Evolutionary conservation across 2,797 vertebrate genomes (phyloP), one percentile per base, ranked within the genome.

Genomic region (Holocentrus rufus): DNA sequence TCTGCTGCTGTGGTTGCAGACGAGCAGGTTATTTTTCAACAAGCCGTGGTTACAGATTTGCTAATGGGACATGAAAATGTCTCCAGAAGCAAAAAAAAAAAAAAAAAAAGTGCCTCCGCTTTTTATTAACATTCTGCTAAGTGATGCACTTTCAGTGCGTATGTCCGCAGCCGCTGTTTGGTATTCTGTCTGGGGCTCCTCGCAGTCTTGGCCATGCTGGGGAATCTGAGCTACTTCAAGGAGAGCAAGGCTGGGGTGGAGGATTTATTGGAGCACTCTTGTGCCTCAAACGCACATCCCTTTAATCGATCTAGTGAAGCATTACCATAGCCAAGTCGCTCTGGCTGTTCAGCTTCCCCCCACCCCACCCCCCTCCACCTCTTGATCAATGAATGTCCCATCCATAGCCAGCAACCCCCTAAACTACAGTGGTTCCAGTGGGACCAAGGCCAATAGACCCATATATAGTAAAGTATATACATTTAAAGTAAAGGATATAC

Each of bases 301-400:
- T 86, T 68, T 77, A 83, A 93, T 92, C 80, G 82, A 93, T 92
- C 81, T 9, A 58, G 72, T 80, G 73, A 85, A 83, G 84, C 83
- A 90, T 90, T 90, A 90, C 85, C 83, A 86, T 88, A 86, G 89
- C 82, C 83, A 70, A 85, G 85, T 88, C 70, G 47, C 82, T 79
- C 62, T 63, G 42, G 63, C 77, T 42, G 54, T 50, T 83, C 56
- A 27, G 63, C 61, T 55, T 17, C 27, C 7, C 22, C 47, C 53
- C 66, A 39, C 65, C 25, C 62, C 77, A 27, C 25, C 25, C 64
- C 55, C 72, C 72, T 69, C 61, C 56, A 81, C 56, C 53, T 62
- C 77, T 69, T 78, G 85, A 92, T 93, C 91, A 89, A 92, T 91
- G 83, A 81, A 69, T 71, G 77, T 70, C 57, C 80, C 61, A 73